Conservation (phyloP, 2,888 invertebrate genomes). For the Cataglyphis livida region DNA sequence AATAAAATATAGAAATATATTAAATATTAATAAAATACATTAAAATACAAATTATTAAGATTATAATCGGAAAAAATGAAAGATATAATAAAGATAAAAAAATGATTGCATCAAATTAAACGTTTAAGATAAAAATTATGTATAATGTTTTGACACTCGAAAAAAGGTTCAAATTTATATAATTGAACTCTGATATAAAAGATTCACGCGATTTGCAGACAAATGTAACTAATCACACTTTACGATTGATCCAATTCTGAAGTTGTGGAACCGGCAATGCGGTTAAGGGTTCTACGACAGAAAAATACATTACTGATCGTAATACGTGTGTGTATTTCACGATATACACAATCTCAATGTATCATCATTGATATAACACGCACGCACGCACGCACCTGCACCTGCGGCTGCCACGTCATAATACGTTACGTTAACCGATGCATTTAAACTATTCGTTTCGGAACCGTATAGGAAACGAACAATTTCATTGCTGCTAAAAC, state of each 20-base stretch:
- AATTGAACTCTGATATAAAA: not conserved
- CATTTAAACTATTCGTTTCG: not conserved
- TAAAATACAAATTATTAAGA: not conserved
- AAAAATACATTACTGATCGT: conserved; percentile 14
- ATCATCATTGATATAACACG: conserved; percentile 40
- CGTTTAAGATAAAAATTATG: not conserved
- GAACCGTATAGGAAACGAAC: not conserved
- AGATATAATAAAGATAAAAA: not conserved
- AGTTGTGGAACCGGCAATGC: not conserved
- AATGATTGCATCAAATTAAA: not conserved
- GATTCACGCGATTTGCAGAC: not conserved
- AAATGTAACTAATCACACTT: not conserved
- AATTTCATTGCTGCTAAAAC: conserved; percentile 11
- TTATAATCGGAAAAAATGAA: not conserved
- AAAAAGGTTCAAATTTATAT: not conserved
- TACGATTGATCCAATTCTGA: not conserved
- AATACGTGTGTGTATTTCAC: not conserved
- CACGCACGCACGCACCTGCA: conserved; percentile 55
- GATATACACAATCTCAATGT: conserved; percentile 16
- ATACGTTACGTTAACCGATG: conserved; percentile 34
- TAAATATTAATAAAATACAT: not conserved
- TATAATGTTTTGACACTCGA: not conserved
- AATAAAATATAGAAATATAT: not conserved
- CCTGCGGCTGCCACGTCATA: conserved; percentile 52
- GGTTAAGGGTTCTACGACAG: not conserved